phyloP scores from a whole-genome alignment of 2,888 invertebrate species.

The Hirtodrosophila confusa region DNA sequence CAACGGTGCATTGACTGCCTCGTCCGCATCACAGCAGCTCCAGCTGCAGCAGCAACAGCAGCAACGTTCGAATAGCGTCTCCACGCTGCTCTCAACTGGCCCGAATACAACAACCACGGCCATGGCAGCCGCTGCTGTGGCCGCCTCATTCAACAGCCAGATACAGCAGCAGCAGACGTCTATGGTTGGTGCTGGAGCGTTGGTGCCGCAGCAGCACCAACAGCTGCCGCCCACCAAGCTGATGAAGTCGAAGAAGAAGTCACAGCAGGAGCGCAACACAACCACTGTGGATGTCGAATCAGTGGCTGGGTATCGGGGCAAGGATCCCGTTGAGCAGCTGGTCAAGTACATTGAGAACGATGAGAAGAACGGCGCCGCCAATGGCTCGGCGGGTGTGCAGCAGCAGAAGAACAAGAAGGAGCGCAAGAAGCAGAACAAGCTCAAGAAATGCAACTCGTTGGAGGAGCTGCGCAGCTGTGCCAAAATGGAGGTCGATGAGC shows the following conservation, averaged over 20 bases:
- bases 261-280: slow-evolving; percentile 85
- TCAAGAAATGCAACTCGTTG: slow-evolving; percentile 90
- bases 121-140: slow-evolving; percentile 63
- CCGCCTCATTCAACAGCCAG: slow-evolving; percentile 64
- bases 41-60: slow-evolving; percentile 25
- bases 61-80: slow-evolving; percentile 55
- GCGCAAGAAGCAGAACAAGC: slow-evolving; percentile 84
- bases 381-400: slow-evolving; percentile 19
- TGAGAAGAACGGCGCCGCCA: slow-evolving; percentile 23
- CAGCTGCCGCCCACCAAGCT: slow-evolving; percentile 59
- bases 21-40: neutral
- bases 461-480: slow-evolving; percentile 91
- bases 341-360: slow-evolving; percentile 91
- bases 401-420: slow-evolving; percentile 85
- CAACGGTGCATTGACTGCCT: slow-evolving; percentile 1
- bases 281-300: slow-evolving; percentile 85
- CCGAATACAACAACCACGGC: slow-evolving; percentile 58
- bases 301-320: slow-evolving; percentile 91
- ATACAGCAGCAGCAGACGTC: slow-evolving; percentile 48
- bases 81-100: slow-evolving; percentile 59
- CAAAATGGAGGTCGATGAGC: slow-evolving; percentile 89
- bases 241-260: slow-evolving; percentile 85
- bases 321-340: slow-evolving; percentile 90
- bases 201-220: neutral
- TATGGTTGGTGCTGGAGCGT: slow-evolving; percentile 3